Conservation (phyloP, 2,888 invertebrate species). For the Dasypogon diadema region DNA sequence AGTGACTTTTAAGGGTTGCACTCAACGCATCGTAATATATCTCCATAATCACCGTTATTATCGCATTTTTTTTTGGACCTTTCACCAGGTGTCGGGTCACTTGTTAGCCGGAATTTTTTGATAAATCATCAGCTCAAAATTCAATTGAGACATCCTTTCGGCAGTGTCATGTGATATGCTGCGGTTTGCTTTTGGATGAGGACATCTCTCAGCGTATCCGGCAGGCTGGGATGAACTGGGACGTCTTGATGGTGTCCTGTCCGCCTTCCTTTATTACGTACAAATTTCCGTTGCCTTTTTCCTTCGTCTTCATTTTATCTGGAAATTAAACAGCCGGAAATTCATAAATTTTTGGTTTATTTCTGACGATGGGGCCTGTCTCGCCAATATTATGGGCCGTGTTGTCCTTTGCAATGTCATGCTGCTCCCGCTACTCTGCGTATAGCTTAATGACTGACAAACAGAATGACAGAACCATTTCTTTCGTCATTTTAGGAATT, state of each 20-base stretch:
- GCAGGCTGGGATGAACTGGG: not conserved
- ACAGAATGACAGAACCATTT: not conserved
- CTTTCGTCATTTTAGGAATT: too few species aligned
- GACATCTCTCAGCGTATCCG: not conserved
- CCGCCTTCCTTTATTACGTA: not conserved
- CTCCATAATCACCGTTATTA: not conserved
- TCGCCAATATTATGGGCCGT: conserved; percentile 38
- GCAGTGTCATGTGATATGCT: not conserved
- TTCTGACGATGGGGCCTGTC: conserved; percentile 46
- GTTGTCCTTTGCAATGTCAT: not conserved
- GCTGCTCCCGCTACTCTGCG: not conserved
- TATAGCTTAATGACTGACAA: conserved; percentile 29
- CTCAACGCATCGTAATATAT: conserved; percentile 1
- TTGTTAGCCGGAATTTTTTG: not conserved
- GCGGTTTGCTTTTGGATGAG: not conserved
- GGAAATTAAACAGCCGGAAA: conserved; percentile 50
- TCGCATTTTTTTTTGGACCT: not conserved
- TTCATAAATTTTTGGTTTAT: conserved; percentile 52
- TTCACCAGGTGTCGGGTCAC: not conserved
- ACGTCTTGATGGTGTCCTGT: not conserved
- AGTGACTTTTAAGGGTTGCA: conserved; percentile 26
- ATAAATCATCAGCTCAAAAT: not conserved
- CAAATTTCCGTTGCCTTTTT: not conserved
- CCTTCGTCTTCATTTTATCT: conserved; percentile 14
- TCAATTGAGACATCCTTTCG: not conserved